phyloP scores from a whole-genome alignment of 2,888 invertebrate genomes.

The Disparrhopalites patrizii region DNA sequence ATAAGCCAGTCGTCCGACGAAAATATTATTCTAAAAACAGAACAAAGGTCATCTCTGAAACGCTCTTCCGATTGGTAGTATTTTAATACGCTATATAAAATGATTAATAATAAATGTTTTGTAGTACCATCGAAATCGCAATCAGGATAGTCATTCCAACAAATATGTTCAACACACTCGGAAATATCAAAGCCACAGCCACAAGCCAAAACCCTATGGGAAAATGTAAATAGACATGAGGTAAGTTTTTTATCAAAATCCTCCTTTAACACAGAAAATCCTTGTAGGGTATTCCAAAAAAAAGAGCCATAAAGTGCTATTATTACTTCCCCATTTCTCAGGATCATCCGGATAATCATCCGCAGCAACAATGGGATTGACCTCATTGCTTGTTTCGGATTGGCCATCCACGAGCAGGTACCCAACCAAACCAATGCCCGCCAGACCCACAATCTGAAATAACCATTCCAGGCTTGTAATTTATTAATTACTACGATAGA shows the following conservation, averaged over 20 bases:
- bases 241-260: background rate
- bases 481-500: too few species aligned
- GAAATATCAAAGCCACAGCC: constrained; percentile 1
- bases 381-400: background rate
- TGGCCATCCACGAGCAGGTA: background rate
- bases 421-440: constrained; percentile 5
- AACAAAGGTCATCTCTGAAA: too few species aligned
- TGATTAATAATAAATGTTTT: too few species aligned
- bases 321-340: too few species aligned
- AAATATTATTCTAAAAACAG: constrained; percentile 9
- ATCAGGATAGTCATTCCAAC: constrained; percentile 6
- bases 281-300: background rate
- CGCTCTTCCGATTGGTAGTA: too few species aligned
- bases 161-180: constrained; percentile 1
- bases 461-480: too few species aligned
- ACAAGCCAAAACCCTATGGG: background rate
- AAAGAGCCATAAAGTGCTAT: too few species aligned
- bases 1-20: constrained; percentile 3
- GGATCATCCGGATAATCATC: background rate
- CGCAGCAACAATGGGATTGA: background rate
- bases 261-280: background rate
- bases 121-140: background rate
- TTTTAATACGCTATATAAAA: too few species aligned
- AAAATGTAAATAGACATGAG: background rate
- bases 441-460: constrained; percentile 5